These are phyloP conservation scores for Lochmaea capreae DNA, from an alignment of 2,888 invertebrate genomes.

Conservation along the genomic window DNA sequence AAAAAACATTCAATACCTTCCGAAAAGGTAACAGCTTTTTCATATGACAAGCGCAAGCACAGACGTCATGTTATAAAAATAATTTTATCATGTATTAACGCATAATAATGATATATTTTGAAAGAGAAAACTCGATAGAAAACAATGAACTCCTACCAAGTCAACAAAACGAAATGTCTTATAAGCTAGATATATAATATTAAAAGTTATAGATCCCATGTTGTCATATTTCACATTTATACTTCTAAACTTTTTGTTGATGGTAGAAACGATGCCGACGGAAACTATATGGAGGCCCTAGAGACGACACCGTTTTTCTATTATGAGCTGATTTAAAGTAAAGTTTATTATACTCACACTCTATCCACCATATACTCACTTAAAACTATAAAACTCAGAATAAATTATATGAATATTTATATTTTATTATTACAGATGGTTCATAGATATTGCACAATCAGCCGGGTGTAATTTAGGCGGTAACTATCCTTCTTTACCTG, in stretches of 20 bases:
- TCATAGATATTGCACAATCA: no score
- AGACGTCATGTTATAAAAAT: no score
- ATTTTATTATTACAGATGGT: no score
- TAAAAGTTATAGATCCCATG: constrained; percentile 51
- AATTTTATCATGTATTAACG: no score
- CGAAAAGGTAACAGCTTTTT: no score
- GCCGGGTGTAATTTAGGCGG: no score
- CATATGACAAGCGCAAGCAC: no score
- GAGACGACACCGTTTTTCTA: constrained; percentile 39
- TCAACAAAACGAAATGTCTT: constrained; percentile 38
- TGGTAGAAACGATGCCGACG: constrained; percentile 16
- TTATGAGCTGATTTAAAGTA: constrained; percentile 25
- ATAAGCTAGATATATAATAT: constrained; percentile 44
- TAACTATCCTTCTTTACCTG: no score
- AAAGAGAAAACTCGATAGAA: not conserved
- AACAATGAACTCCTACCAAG: not conserved
- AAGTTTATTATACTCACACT: constrained; percentile 11
- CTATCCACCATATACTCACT: not conserved
- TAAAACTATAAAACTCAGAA: not conserved
- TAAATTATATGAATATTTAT: no score
- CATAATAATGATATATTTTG: no score
- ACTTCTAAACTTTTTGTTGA: constrained; percentile 38
- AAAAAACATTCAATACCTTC: no score
- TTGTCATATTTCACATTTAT: constrained; percentile 50
- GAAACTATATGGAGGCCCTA: constrained; percentile 31